Percentiles rank a stretch among this genome's conserved stretches.
Evolutionary conservation across 2,797 vertebrate species (phyloP).

Genomic region (Oophaga sylvatica): DNA sequence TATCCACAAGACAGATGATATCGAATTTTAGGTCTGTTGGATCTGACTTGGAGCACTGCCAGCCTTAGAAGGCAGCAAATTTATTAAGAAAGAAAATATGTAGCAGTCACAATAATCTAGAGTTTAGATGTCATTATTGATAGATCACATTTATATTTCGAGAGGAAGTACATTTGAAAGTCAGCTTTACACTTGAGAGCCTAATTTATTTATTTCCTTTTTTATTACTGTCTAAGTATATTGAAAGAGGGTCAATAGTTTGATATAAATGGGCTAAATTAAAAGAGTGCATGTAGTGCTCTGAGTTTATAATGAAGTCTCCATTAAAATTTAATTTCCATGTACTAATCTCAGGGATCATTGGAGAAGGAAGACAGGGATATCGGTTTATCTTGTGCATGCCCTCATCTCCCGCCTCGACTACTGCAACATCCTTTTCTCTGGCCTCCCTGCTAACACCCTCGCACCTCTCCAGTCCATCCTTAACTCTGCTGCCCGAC

Average conservation of each 20-base stretch:
- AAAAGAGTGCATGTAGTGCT: neutral
- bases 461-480: no score
- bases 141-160: constrained; percentile 15
- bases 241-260: neutral
- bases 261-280: neutral
- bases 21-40: constrained; percentile 25
- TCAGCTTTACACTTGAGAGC: neutral
- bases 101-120: constrained; percentile 1
- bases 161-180: constrained; percentile 6
- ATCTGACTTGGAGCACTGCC: constrained; percentile 20
- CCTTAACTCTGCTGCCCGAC: no score
- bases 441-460: no score
- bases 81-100: constrained; percentile 29
- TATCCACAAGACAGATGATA: constrained; percentile 10
- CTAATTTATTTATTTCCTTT: neutral
- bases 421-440: no score
- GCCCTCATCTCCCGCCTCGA: no score
- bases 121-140: constrained; percentile 14
- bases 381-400: neutral
- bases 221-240: neutral
- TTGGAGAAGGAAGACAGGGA: neutral
- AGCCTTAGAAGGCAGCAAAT: constrained; percentile 39
- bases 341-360: no score
- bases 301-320: neutral
- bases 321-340: neutral